These are phyloP conservation scores for Oceanites oceanicus DNA, from an alignment of 2,113 vertebrate genomes.

Conservation along the genomic window DNA sequence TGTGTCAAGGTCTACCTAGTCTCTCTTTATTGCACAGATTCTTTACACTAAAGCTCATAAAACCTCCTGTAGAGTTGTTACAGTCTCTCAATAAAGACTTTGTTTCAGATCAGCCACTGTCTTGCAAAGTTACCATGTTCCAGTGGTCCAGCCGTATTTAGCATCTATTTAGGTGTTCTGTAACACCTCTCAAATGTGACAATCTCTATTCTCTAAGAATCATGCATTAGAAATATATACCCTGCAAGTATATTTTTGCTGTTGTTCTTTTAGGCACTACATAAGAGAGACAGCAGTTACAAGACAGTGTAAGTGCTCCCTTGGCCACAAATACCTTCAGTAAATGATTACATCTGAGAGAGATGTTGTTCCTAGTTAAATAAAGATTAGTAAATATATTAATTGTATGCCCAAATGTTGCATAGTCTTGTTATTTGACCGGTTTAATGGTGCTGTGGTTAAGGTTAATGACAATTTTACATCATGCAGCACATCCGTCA, in stretches of 20 bases:
- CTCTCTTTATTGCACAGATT: not conserved
- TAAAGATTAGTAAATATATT: not conserved
- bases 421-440: not conserved
- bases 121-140: not conserved
- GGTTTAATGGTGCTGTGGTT: not conserved
- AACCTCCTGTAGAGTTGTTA: not conserved
- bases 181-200: not conserved
- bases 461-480: slow-evolving; percentile 18
- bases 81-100: not conserved
- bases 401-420: not conserved
- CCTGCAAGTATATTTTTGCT: not conserved
- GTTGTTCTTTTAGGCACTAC: not conserved
- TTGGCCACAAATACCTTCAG: not conserved
- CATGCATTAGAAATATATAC: not conserved
- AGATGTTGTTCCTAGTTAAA: not conserved
- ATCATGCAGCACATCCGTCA: not conserved
- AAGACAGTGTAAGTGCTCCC: not conserved
- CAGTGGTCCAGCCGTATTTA: not conserved
- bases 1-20: not conserved
- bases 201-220: not conserved
- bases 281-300: not conserved
- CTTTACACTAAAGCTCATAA: not conserved
- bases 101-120: not conserved
- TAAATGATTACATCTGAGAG: not conserved
- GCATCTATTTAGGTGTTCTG: not conserved